Conservation (phyloP, 2,113 vertebrate species). For the Petrocephalus zakoni region DNA sequence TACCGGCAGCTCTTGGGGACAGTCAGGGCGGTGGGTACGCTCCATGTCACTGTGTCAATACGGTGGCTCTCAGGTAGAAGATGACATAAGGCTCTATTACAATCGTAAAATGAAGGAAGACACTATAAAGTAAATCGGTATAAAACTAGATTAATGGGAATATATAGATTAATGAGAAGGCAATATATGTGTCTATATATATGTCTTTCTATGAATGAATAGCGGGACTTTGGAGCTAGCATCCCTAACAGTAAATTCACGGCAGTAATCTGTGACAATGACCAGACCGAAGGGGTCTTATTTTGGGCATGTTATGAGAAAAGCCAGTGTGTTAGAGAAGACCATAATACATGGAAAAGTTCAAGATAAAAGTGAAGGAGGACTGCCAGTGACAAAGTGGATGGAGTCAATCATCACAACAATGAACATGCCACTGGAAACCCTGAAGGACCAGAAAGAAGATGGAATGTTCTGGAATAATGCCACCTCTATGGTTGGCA, state of each 20-base stretch:
- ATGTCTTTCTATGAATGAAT: neutral
- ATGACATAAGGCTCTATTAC: neutral
- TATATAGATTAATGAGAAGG: conserved; percentile 2
- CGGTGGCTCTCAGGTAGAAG: neutral
- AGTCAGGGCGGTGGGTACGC: neutral
- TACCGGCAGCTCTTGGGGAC: neutral
- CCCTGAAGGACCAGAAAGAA: neutral
- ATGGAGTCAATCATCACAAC: neutral
- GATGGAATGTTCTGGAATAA: neutral
- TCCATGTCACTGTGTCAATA: neutral
- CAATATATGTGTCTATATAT: neutral
- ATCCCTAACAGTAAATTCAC: neutral
- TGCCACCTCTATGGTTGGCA: neutral
- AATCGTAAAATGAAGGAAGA: conserved; percentile 5
- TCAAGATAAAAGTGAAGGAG: neutral
- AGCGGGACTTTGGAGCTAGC: neutral
- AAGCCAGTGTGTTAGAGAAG: neutral
- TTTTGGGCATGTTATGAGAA: neutral
- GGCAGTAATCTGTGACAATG: neutral
- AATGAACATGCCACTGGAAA: neutral
- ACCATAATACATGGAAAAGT: neutral
- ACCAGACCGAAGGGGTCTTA: neutral
- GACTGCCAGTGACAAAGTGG: neutral
- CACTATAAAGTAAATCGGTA: conserved; percentile 1
- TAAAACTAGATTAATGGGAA: conserved; percentile 9